These are phyloP conservation scores for Neodon shergylaensis DNA, from an alignment of 2,113 vertebrate genomes.

Conservation along the genomic window DNA sequence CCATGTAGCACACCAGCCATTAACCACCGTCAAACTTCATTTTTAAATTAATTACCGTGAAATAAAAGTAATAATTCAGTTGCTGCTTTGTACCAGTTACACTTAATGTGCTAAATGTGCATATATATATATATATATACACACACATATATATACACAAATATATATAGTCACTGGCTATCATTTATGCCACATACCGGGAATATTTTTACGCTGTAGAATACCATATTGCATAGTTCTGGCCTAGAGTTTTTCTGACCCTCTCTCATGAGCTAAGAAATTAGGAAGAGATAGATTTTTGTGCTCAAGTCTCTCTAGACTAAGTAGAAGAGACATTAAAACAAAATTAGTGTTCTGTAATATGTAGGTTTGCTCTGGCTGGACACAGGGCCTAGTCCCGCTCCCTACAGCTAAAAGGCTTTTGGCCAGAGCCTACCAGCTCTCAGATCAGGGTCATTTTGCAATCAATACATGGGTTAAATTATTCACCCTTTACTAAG, in stretches of 20 bases:
- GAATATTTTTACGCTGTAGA: no score
- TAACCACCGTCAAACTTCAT: background rate
- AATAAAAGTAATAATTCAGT: background rate
- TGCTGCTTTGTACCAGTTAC: background rate
- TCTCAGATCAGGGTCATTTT: background rate
- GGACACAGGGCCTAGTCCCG: fast-evolving
- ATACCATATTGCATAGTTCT: fast-evolving
- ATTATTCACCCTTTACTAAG: background rate
- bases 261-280: background rate
- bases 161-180: background rate
- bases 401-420: no score
- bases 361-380: background rate
- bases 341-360: background rate
- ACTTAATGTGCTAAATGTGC: background rate
- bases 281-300: background rate
- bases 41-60: background rate
- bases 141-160: background rate
- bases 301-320: background rate
- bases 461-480: background rate
- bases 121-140: background rate
- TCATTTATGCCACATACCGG: no score
- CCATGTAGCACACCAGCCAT: background rate
- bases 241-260: background rate
- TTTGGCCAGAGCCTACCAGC: background rate
- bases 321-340: background rate